phyloP scores from a whole-genome alignment of 92 coral and sea anemone species.

The Parazoanthus atlanticus region DNA sequence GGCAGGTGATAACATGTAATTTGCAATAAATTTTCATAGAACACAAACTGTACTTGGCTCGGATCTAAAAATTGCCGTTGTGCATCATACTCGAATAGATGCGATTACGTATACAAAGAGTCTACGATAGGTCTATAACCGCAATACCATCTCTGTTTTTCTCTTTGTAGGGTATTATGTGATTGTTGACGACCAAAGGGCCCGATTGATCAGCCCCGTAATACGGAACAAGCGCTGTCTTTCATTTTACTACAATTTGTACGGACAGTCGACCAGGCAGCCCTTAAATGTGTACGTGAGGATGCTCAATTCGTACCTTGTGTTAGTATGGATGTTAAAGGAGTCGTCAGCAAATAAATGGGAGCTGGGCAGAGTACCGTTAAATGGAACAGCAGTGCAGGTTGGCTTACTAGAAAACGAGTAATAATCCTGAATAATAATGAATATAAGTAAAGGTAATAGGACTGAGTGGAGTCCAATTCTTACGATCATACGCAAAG shows the following conservation, averaged over 20 bases:
- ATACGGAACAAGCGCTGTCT: conserved; percentile 6
- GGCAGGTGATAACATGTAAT: too few species aligned
- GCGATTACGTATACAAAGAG: too few species aligned
- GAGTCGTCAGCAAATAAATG: not conserved
- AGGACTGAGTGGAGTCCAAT: too few species aligned
- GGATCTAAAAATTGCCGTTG: too few species aligned
- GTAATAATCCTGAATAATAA: too few species aligned
- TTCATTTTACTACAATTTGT: conserved; percentile 20
- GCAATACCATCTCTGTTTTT: not conserved
- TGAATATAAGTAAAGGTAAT: too few species aligned
- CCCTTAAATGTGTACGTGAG: conserved; percentile 2
- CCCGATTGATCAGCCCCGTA: conserved; percentile 31
- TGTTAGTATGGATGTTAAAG: not conserved
- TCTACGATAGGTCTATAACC: too few species aligned
- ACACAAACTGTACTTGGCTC: too few species aligned
- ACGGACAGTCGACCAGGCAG: not conserved
- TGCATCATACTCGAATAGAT: too few species aligned
- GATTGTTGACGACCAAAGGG: not conserved
- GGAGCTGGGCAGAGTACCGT: conserved; percentile 1
- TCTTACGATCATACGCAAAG: too few species aligned
- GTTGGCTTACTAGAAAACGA: not conserved
- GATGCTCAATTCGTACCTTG: not conserved
- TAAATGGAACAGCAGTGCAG: conserved; percentile 6
- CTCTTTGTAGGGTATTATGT: conserved; percentile 5
- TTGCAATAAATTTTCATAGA: too few species aligned